Evolutionary conservation across 2,888 invertebrate genomes (phyloP).

Genomic region (Camponotus fellah): DNA sequence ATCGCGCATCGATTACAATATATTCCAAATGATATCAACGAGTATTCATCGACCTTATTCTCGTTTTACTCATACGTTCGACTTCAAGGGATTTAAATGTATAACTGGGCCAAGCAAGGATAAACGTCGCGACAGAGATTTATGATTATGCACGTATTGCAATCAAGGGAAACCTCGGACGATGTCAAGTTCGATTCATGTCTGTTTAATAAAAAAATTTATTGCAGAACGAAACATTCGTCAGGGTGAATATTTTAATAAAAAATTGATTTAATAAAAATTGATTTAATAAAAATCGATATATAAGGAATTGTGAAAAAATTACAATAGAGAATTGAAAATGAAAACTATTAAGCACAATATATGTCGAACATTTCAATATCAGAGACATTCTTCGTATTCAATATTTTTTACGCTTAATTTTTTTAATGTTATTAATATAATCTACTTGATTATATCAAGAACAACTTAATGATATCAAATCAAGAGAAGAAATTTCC

Average conservation of each 20-base stretch:
- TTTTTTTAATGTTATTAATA: neutral
- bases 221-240: neutral
- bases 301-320: neutral
- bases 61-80: conserved; percentile 63
- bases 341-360: neutral
- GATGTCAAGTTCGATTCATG: conserved; percentile 69
- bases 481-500: neutral
- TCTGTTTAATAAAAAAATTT: neutral
- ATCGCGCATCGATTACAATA: conserved; percentile 3
- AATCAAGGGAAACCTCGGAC: conserved; percentile 61
- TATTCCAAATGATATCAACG: neutral
- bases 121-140: conserved; percentile 68
- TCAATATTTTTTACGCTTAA: neutral
- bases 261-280: neutral
- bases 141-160: conserved; percentile 54
- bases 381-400: neutral
- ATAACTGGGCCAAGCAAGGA: conserved; percentile 76
- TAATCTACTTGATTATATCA: neutral
- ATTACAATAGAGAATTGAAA: neutral
- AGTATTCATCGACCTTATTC: conserved; percentile 55
- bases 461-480: no score
- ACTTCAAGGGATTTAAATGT: conserved; percentile 61
- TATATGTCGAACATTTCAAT: neutral
- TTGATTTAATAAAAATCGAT: neutral
- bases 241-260: neutral